Evolutionary conservation across 2,113 vertebrate species (phyloP).

Genomic region (Centrocercus urophasianus): DNA sequence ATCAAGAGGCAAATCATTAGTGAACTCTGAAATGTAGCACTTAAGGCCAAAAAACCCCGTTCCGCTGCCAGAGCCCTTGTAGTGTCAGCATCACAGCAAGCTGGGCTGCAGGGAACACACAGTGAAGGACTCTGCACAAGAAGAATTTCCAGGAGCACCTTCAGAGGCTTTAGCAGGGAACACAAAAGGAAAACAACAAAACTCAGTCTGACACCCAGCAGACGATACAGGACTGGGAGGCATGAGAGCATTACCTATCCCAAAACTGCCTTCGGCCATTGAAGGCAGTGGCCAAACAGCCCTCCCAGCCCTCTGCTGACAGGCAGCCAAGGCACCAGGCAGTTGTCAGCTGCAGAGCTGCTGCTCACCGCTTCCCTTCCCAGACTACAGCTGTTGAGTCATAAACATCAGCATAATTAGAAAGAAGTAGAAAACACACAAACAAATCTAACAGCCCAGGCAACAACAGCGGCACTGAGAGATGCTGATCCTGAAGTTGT

Average conservation of each 20-base stretch:
- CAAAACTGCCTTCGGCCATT: background rate
- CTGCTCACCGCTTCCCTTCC: background rate
- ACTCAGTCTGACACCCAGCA: background rate
- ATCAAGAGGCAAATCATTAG: background rate
- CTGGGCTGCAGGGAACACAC: background rate
- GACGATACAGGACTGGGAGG: background rate
- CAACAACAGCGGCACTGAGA: background rate
- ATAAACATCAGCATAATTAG: slow-evolving; percentile 38
- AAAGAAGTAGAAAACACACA: slow-evolving; percentile 31
- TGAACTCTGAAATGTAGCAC: background rate
- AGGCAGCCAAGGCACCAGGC: slow-evolving; percentile 24
- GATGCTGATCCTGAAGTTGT: background rate
- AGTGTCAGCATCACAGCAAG: background rate
- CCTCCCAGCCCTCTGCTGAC: slow-evolving; percentile 2
- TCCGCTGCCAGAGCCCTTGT: background rate
- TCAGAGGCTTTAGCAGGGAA: background rate
- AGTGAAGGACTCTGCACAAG: background rate
- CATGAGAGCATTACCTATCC: background rate
- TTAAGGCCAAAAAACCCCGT: background rate
- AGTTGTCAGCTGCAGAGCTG: slow-evolving; percentile 12
- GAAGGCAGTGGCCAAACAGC: background rate
- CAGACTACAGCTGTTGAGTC: slow-evolving; percentile 49
- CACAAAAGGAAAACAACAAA: background rate
- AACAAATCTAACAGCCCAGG: background rate
- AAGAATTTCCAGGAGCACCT: background rate